Percentiles rank a stretch among this genome's conserved stretches.
These are phyloP conservation scores for Drosophila demipolita DNA, from an alignment of 2,888 invertebrate species.

Conservation along the genomic window DNA sequence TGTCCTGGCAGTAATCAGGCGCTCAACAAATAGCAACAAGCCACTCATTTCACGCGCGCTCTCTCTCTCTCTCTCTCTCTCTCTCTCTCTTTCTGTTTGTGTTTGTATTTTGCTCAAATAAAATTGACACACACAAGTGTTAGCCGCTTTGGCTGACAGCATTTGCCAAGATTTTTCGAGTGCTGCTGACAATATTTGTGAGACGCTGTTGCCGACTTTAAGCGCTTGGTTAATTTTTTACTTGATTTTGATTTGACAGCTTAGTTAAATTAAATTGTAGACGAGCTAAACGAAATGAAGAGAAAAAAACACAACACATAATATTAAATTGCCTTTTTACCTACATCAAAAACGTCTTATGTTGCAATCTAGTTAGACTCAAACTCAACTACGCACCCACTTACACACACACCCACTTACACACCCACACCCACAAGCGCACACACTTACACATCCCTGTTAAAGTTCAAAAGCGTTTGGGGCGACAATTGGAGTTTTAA, in stretches of 20 bases:
- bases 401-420: constrained; percentile 14
- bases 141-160: constrained; percentile 77
- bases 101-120: constrained; percentile 79
- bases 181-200: background rate
- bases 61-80: background rate
- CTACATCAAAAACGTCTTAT: constrained; percentile 78
- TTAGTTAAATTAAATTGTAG: constrained; percentile 79
- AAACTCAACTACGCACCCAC: constrained; percentile 22
- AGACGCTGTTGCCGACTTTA: constrained; percentile 55
- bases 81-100: constrained; percentile 41
- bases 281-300: constrained; percentile 50
- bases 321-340: constrained; percentile 71
- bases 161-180: constrained; percentile 22
- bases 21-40: constrained; percentile 80
- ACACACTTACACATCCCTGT: constrained; percentile 46
- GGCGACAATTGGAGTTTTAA: constrained; percentile 80
- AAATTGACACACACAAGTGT: constrained; percentile 81
- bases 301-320: constrained; percentile 30
- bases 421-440: constrained; percentile 1
- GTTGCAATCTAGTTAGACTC: constrained; percentile 75
- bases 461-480: constrained; percentile 78
- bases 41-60: constrained; percentile 56
- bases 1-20: constrained; percentile 78
- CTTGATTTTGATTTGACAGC: constrained; percentile 77
- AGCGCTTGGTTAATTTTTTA: constrained; percentile 74